Evolutionary conservation across 2,113 vertebrate species (phyloP).

Genomic region (Podocnemis expansa): DNA sequence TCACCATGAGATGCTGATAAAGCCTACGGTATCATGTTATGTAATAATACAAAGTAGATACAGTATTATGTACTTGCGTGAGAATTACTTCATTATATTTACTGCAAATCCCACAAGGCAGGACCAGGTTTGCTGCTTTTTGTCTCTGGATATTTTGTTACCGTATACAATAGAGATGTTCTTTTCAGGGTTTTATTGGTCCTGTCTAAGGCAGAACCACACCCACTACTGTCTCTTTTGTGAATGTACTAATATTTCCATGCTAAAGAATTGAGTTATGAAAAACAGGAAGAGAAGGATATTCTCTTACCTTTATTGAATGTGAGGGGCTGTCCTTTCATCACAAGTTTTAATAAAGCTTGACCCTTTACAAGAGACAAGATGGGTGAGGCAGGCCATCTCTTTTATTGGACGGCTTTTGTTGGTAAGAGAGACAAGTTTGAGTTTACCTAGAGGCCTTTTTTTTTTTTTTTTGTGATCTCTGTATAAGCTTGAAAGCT

Average conservation of each 20-base stretch:
- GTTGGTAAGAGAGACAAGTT: not conserved
- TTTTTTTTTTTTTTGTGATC: not conserved
- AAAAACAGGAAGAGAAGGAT: not conserved
- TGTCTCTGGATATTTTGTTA: not conserved
- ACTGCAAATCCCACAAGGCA: not conserved
- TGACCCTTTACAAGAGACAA: not conserved
- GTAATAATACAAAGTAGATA: not conserved
- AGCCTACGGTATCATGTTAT: not conserved
- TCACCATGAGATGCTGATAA: not conserved
- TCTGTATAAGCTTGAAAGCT: not conserved
- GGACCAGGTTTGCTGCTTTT: accelerated
- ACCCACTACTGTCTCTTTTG: not conserved
- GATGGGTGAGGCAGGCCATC: not conserved
- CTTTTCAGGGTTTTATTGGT: not conserved
- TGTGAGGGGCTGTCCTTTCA: not conserved
- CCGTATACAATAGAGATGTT: not conserved
- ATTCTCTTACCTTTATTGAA: not conserved
- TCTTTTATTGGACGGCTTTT: not conserved
- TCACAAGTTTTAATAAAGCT: not conserved
- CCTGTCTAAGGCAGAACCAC: not conserved
- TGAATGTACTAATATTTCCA: accelerated
- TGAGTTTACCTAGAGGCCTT: not conserved
- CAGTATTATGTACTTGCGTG: accelerated
- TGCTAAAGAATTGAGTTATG: not conserved
- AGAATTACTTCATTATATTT: accelerated